Base-by-base conservation (phyloP, 1,140 invertebrate species). In the Drosophila saltans region DNA sequence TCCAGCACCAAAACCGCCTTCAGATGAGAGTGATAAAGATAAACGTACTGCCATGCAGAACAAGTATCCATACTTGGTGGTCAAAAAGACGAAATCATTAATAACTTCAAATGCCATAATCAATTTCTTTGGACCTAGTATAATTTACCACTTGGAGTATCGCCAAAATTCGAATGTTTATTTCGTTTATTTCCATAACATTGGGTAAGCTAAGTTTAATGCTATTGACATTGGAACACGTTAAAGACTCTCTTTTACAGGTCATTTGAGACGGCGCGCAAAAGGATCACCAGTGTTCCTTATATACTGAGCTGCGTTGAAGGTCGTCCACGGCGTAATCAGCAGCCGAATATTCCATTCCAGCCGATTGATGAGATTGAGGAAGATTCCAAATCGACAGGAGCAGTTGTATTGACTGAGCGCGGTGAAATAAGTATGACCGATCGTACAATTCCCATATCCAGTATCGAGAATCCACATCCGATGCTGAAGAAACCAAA, bases 21-120 rank as follows among this genome's bases (percentile, higher is more conserved):
- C 10, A 4, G 61, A 48, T 2, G 21, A 1, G 10, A 62, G 45
- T 9, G n/a, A 10, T 0, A 43, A 43, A 9, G 1, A n/a, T 7
- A 33, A 66, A 21, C 65, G 67, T 0, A 65, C 1, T 2, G 10
- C 1, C 0, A 68, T n/a, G 1, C 65, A 71, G 11, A 6, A 28
- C 0, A 57, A 83, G 45, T 78, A 66, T 40, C 84, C 84, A 7
- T 80, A 72, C n/a, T 40, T 88, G 24, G 45, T 89, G 33, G 28
- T 84, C 4, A 78, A 60, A 30, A 82, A 75, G 33, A 65, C 39
- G 0, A 55, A 55, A 3, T 10, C 6, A 6, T 24, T 48, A 16
- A 80, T 36, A 45, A 67, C 55, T 6, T n/a, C 70, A 1, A 26
- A 1, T 2, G 9, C 68, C 24, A 39, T 86, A 2, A 43, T 8